Percentiles rank a stretch among this genome's conserved stretches.
Evolutionary conservation across 1,140 invertebrate species (phyloP).

Genomic region (Ceratina japonica): DNA sequence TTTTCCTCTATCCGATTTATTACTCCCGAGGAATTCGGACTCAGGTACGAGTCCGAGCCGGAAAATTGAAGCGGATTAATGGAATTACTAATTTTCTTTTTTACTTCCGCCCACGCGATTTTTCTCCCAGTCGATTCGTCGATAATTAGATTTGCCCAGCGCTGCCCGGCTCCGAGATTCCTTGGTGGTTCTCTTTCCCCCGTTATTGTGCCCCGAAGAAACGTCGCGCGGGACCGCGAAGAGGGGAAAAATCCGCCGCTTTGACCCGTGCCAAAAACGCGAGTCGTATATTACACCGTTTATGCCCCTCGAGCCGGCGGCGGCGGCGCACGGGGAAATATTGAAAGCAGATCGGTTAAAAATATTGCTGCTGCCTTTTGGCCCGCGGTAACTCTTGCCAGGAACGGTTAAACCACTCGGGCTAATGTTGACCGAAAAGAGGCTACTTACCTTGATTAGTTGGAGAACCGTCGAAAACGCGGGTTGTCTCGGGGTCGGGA

Average conservation of each 20-base stretch:
- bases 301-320: conserved; percentile 18
- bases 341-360: conserved; percentile 33
- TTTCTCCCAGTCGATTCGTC: not conserved
- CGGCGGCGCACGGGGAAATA: not conserved
- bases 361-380: not conserved
- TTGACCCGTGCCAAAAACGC: conserved; percentile 27
- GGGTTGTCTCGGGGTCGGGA: not conserved
- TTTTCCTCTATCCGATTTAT: conserved; percentile 7
- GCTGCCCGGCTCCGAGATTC: conserved; percentile 23
- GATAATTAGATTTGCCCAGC: conserved; percentile 36
- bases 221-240: no score
- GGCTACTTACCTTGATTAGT: conserved; percentile 38
- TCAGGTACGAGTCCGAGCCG: not conserved
- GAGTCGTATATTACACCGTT: conserved; percentile 39
- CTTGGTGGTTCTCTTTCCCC: conserved; percentile 1
- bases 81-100: conserved; percentile 32
- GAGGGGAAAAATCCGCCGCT: not conserved
- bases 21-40: conserved; percentile 1
- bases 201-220: no score
- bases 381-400: conserved; percentile 25
- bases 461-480: not conserved
- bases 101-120: conserved; percentile 5
- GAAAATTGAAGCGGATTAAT: conserved; percentile 43
- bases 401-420: conserved; percentile 27
- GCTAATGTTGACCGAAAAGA: conserved; percentile 6